Base-by-base conservation (phyloP, 2,888 invertebrate species). In the Acleris literana region DNA sequence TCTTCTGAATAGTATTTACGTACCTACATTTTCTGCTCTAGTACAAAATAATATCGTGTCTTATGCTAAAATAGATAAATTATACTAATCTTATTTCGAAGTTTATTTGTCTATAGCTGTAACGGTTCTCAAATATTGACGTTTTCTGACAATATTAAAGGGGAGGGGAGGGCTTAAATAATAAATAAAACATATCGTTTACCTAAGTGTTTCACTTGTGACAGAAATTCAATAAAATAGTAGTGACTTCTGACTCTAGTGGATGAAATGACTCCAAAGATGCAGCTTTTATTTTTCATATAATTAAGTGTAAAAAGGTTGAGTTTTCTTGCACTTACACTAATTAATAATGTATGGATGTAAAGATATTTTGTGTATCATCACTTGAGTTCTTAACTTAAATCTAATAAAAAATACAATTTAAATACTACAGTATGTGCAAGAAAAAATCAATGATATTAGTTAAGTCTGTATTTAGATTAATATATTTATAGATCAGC, bases 221-320 rank as follows among this genome's bases (percentile, higher is more conserved):
- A 88, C 92, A 85, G 81, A 85, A 83, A 84, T 75, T 87, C 90
- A 90, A 88, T 88, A 87, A 86, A 77, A 68, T 84, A 84, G 86
- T 72, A 60, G 72, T 77, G 74, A 74, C 44, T 49, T 49, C 64
- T 74, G 77, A 72, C 77, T 72, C 59, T 65, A 68, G 69, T 70
- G 64, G 58, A 64, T 65, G 62, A 75, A 80, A 78, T 74, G 56
- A 79, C 84, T 84, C 90, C 90, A 91, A 91, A 90, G 91, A 91
- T 80, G 80, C 90, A 86, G 86, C 84, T 89, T 88, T 90, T 90
- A 88, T 88, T 90, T 90, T 90, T 87, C 83, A 84, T 87, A 88
- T 81, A 72, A 71, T 59, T 85, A 85, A 82, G 76, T 83, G 81
- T 85, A 85, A 82, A 84, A 77, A 78, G 76, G 74, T 61, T 65